Percentiles rank a stretch among this genome's conserved stretches.
These are phyloP conservation scores for Drosophila kikkawai DNA, from an alignment of 1,140 invertebrate genomes.

Conservation along the genomic window DNA sequence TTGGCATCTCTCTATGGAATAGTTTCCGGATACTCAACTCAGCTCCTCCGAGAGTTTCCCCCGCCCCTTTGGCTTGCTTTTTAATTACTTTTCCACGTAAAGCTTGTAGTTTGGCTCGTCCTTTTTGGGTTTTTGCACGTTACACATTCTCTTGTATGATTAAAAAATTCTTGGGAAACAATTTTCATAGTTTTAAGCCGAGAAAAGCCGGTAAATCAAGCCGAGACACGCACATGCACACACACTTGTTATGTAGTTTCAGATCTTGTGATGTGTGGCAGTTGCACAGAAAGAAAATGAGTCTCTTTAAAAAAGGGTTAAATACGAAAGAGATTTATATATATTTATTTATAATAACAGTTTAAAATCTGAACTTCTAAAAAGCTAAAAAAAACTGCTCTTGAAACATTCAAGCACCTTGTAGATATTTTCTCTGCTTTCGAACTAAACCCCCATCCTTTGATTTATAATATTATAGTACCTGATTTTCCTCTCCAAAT, in stretches of 20 bases:
- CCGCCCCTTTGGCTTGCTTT: slow-evolving; percentile 10
- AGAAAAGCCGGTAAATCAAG: slow-evolving; percentile 75
- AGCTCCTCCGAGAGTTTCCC: slow-evolving; percentile 3
- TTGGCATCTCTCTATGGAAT: slow-evolving; percentile 37
- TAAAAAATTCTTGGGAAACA: slow-evolving; percentile 79
- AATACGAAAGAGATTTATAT: too few relatives aligned
- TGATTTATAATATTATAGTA: too few relatives aligned
- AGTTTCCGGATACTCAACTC: slow-evolving; percentile 21
- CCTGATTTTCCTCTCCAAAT: neutral
- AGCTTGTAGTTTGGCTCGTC: slow-evolving; percentile 32
- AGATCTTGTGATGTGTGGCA: slow-evolving; percentile 6
- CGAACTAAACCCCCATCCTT: neutral
- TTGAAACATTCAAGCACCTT: neutral
- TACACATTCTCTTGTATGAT: slow-evolving; percentile 57
- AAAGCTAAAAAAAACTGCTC: neutral
- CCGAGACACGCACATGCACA: slow-evolving; percentile 44
- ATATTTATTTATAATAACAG: neutral
- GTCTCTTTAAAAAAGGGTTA: too few relatives aligned
- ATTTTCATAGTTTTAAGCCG: slow-evolving; percentile 53
- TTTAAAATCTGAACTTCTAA: neutral
- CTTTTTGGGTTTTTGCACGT: slow-evolving; percentile 31
- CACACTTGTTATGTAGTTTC: slow-evolving; percentile 38
- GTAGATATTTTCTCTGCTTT: neutral
- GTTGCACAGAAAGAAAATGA: neutral
- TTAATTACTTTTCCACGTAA: slow-evolving; percentile 64